Evolutionary conservation across 2,888 invertebrate genomes (phyloP).

Genomic region (Chironomus riparius): DNA sequence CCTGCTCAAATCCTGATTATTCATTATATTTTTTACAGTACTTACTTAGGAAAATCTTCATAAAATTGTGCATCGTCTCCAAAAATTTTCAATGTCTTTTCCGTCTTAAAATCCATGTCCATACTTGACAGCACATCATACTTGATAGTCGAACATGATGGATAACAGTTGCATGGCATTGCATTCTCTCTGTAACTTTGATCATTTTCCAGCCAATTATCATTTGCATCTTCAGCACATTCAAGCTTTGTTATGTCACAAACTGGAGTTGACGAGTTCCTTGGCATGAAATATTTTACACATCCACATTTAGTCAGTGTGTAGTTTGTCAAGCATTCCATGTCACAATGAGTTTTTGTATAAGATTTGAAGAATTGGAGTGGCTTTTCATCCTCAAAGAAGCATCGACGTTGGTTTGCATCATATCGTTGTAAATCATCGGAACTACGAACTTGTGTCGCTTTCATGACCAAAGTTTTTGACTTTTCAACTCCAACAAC

Average conservation of each 20-base stretch:
- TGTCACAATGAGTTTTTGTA: background rate
- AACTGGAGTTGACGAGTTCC: background rate
- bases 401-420: background rate
- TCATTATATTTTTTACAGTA: no score
- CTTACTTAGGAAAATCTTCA: background rate
- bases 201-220: background rate
- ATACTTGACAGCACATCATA: background rate
- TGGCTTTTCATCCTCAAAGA: background rate
- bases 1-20: no score
- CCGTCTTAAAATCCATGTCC: background rate
- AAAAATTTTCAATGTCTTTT: background rate
- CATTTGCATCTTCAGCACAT: background rate
- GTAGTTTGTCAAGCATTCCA: background rate
- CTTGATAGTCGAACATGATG: background rate
- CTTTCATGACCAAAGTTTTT: background rate
- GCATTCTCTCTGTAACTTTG: background rate
- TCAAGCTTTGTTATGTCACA: background rate
- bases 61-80: background rate
- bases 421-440: background rate
- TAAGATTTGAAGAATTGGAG: background rate
- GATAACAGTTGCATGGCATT: conserved; percentile 1
- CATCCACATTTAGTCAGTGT: background rate
- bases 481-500: background rate
- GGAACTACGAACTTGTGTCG: background rate
- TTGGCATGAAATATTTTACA: background rate